These are phyloP conservation scores for Nestor notabilis DNA, from an alignment of 2,113 vertebrate genomes.

Conservation along the genomic window DNA sequence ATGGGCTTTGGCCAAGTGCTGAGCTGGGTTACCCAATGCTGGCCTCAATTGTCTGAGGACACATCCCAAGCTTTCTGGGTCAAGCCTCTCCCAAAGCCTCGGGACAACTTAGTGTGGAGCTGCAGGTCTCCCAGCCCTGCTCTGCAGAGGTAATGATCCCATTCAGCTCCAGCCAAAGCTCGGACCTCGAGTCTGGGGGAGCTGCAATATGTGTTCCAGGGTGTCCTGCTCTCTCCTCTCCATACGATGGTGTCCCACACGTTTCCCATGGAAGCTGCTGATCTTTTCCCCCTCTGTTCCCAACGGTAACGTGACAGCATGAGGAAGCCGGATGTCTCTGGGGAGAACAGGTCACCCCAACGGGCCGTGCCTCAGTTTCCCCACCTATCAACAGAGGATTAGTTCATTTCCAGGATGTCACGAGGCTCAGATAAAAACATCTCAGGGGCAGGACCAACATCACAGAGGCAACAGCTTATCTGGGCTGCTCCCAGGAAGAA, in stretches of 20 bases:
- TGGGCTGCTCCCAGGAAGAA: background rate
- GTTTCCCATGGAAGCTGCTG: background rate
- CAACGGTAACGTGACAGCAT: accelerated
- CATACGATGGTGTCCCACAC: background rate
- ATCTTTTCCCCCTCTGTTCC: background rate
- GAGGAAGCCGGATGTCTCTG: background rate
- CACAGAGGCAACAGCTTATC: background rate
- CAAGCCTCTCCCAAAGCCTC: background rate
- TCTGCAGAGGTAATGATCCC: background rate
- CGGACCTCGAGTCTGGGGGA: background rate
- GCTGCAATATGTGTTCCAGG: background rate
- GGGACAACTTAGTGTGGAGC: background rate
- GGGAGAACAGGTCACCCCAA: background rate
- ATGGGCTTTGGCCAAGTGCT: background rate
- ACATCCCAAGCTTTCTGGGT: background rate
- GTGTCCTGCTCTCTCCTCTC: background rate
- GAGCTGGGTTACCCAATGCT: accelerated
- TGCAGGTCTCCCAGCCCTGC: background rate
- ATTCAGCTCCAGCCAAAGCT: background rate
- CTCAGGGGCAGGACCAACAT: background rate
- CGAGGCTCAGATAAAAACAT: background rate
- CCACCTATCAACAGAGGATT: background rate
- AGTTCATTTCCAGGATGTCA: background rate
- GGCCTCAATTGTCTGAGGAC: background rate
- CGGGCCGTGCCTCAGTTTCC: background rate